Evolutionary conservation across 2,888 invertebrate genomes (phyloP).

Genomic region (Vannuccia rotundouncinata): DNA sequence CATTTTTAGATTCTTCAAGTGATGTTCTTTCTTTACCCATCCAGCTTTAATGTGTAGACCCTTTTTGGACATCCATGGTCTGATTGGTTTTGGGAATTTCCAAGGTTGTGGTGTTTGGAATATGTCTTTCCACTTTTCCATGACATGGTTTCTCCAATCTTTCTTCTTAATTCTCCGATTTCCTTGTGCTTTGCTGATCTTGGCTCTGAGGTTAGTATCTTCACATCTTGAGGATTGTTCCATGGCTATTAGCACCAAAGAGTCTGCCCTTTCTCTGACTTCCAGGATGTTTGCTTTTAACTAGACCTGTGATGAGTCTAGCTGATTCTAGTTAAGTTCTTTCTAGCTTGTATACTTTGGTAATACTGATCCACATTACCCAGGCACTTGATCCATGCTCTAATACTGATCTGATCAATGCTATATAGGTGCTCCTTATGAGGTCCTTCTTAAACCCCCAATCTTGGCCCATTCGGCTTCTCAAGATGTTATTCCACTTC

Average conservation of each 20-base stretch:
- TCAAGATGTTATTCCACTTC: not conserved
- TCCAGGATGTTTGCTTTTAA: not conserved
- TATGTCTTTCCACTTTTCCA: not conserved
- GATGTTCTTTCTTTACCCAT: not conserved
- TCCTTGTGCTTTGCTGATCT: not conserved
- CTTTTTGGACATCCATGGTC: not conserved
- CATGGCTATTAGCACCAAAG: not conserved
- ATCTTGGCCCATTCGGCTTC: not conserved
- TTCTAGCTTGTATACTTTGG: not conserved
- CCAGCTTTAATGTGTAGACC: not conserved
- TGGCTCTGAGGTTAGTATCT: not conserved
- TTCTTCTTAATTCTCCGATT: not conserved
- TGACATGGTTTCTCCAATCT: not conserved
- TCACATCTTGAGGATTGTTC: not conserved
- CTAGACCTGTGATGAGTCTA: not conserved
- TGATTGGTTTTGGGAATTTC: not conserved
- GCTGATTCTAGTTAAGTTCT: not conserved
- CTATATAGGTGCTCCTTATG: not conserved
- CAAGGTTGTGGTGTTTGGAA: not conserved
- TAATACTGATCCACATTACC: not conserved
- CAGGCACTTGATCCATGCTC: not conserved
- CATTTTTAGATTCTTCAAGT: not conserved
- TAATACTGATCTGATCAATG: constrained; percentile 6
- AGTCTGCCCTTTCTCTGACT: not conserved
- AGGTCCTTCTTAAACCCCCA: constrained; percentile 23